phyloP scores from a whole-genome alignment of 37 sponge, comb jelly and placozoan species.

The Chondrosia reniformis region DNA sequence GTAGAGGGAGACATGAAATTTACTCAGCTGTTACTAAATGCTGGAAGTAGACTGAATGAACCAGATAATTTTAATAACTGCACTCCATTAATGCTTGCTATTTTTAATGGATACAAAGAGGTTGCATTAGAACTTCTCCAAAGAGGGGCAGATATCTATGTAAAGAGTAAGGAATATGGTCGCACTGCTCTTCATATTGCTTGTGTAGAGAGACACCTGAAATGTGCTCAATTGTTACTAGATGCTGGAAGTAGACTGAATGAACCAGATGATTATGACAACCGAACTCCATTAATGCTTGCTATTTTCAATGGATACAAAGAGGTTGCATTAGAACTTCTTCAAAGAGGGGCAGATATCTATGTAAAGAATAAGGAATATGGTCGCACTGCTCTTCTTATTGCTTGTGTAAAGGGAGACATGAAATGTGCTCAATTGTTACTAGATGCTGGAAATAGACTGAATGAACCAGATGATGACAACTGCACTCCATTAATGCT shows the following conservation, averaged over 20 bases:
- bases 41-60: no score
- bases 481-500: neutral
- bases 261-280: no score
- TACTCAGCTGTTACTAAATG: no score
- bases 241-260: no score
- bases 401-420: neutral
- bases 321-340: no score
- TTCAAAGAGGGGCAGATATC: no score
- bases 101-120: neutral
- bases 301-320: no score
- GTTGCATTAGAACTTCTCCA: neutral
- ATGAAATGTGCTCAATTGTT: neutral
- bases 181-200: slow-evolving; percentile 5
- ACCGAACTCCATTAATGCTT: no score
- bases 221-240: neutral
- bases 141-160: neutral
- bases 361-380: no score
- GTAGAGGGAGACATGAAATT: no score
- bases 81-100: neutral
- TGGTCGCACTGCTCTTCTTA: no score
- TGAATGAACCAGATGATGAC: neutral
- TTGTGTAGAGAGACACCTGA: neutral
- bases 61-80: neutral
- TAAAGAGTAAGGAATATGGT: neutral
- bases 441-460: neutral